Evolutionary conservation across 2,888 invertebrate genomes (phyloP).

Genomic region (Apodemia zela): DNA sequence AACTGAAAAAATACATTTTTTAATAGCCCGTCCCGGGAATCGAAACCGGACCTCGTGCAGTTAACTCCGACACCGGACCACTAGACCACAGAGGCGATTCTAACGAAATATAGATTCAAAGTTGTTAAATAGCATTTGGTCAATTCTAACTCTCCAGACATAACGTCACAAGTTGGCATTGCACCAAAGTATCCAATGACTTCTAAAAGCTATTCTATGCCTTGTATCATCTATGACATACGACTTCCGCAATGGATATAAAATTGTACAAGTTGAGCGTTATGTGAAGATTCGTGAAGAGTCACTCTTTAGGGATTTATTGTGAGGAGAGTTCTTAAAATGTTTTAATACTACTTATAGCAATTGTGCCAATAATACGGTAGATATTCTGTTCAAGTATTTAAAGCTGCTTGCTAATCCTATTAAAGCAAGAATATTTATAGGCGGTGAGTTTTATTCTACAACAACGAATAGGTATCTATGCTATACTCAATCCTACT

Average conservation of each 20-base stretch:
- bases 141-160: neutral
- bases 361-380: neutral
- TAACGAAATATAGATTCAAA: neutral
- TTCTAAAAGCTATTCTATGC: constrained; percentile 8
- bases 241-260: constrained; percentile 9
- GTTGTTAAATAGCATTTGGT: neutral
- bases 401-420: neutral
- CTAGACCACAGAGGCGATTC: too few relatives aligned
- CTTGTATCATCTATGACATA: constrained; percentile 11
- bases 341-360: neutral
- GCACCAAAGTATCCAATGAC: constrained; percentile 14
- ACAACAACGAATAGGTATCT: too few relatives aligned
- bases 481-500: too few relatives aligned
- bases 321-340: neutral
- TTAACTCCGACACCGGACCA: too few relatives aligned
- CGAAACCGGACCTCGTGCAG: too few relatives aligned
- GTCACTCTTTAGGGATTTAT: neutral
- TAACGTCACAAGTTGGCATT: constrained; percentile 13
- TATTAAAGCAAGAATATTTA: too few relatives aligned
- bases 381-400: neutral
- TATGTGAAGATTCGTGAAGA: too few relatives aligned
- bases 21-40: too few relatives aligned
- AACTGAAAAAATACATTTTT: too few relatives aligned
- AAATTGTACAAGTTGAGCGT: constrained; percentile 8
- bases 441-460: too few relatives aligned